phyloP scores from a whole-genome alignment of 2,113 vertebrate species.

The Plectropomus leopardus region DNA sequence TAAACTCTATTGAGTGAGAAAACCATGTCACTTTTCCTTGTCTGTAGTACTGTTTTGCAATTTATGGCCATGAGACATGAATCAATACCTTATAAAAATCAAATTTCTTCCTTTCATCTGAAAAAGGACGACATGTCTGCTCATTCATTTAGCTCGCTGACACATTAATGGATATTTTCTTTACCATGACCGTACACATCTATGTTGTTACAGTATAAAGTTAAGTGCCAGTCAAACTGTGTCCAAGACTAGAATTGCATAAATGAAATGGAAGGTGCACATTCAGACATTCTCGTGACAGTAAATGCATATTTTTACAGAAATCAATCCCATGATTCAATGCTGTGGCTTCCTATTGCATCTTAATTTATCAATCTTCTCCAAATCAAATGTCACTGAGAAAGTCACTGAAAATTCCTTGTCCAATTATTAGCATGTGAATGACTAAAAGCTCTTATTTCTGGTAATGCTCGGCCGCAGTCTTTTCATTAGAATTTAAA shows the following conservation, averaged over 20 bases:
- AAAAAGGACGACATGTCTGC: neutral
- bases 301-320: constrained; percentile 16
- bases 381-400: constrained; percentile 68
- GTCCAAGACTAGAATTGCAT: constrained; percentile 1
- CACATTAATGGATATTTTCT: constrained; percentile 15
- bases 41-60: neutral
- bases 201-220: neutral
- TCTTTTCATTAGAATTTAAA: constrained; percentile 79
- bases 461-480: constrained; percentile 65
- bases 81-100: neutral
- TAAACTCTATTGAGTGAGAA: neutral
- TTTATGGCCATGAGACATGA: neutral
- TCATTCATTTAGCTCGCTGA: constrained; percentile 2
- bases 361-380: constrained; percentile 78
- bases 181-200: neutral
- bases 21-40: neutral
- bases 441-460: constrained; percentile 78
- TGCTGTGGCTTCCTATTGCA: constrained; percentile 23
- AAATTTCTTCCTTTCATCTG: neutral
- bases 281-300: neutral
- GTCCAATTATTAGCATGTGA: constrained; percentile 75
- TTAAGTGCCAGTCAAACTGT: neutral
- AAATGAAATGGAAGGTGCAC: constrained; percentile 6
- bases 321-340: constrained; percentile 47
- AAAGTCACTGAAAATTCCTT: constrained; percentile 63